A percentile compares a stretch with the other conserved stretches of the same genome.
phyloP scores from a whole-genome alignment of 2,888 invertebrate genomes.

The Gisinianus flammeolus region DNA sequence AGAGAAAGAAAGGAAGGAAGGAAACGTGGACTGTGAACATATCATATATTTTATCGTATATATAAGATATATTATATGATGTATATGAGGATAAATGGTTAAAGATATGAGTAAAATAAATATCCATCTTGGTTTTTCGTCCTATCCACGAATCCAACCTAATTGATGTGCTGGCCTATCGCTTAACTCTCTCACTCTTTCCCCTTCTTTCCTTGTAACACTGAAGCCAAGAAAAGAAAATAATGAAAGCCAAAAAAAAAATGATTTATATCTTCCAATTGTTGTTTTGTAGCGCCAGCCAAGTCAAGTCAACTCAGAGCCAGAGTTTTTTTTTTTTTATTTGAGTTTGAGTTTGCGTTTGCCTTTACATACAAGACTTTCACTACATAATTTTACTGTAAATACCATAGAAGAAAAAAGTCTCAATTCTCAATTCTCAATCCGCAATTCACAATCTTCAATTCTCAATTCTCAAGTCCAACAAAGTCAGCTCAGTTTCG shows the following conservation, averaged over 20 bases:
- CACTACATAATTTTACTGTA: no score
- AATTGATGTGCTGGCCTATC: constrained; percentile 9
- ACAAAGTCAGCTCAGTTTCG: background rate
- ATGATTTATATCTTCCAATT: constrained; percentile 26
- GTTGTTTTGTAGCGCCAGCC: constrained; percentile 3
- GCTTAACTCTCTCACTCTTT: background rate
- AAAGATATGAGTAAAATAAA: no score
- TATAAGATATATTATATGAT: no score
- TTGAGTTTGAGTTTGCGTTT: no score
- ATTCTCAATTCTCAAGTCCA: background rate
- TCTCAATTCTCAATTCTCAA: background rate
- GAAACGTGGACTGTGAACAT: no score
- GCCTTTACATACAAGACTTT: no score
- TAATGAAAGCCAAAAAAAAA: constrained; percentile 22
- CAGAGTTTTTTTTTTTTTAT: no score
- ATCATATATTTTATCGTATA: no score
- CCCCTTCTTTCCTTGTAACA: background rate
- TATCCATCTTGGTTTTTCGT: no score
- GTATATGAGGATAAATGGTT: no score
- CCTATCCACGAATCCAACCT: background rate
- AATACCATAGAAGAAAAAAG: background rate
- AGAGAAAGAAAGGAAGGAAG: no score
- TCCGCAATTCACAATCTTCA: background rate
- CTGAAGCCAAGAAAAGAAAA: constrained; percentile 18
- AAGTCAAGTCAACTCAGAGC: background rate